Conservation (phyloP, 2,797 vertebrate genomes). For the Tapirus indicus region DNA sequence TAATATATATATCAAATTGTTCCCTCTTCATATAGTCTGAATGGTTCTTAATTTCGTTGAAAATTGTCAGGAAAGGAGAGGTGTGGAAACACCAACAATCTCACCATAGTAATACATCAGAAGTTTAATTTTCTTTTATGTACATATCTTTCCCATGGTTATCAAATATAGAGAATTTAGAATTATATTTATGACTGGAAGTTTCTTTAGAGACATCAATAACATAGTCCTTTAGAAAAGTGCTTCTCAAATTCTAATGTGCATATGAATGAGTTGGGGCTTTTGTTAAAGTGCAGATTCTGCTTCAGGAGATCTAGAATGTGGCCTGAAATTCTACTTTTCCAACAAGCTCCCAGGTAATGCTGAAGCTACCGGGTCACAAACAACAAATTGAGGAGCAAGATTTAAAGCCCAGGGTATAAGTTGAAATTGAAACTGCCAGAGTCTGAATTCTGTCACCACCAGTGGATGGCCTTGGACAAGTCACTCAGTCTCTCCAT, state of each 20-base stretch:
- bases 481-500: neutral
- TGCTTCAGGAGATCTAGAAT: neutral
- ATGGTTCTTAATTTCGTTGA: neutral
- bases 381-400: neutral
- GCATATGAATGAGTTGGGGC: neutral
- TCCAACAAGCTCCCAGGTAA: neutral
- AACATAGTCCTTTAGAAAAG: neutral
- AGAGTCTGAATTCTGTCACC: neutral
- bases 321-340: neutral
- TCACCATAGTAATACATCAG: neutral
- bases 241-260: neutral
- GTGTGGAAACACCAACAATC: neutral
- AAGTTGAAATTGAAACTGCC: neutral
- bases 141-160: neutral
- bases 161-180: neutral
- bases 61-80: neutral
- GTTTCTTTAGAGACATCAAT: neutral
- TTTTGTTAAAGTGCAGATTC: neutral
- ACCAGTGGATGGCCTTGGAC: neutral
- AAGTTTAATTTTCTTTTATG: constrained; percentile 1
- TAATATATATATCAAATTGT: neutral
- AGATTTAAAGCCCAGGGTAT: neutral
- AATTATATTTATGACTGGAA: neutral
- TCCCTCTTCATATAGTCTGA: neutral
- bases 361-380: neutral